phyloP scores from a whole-genome alignment of 2,888 invertebrate genomes.

The Diarsia brunnea region DNA sequence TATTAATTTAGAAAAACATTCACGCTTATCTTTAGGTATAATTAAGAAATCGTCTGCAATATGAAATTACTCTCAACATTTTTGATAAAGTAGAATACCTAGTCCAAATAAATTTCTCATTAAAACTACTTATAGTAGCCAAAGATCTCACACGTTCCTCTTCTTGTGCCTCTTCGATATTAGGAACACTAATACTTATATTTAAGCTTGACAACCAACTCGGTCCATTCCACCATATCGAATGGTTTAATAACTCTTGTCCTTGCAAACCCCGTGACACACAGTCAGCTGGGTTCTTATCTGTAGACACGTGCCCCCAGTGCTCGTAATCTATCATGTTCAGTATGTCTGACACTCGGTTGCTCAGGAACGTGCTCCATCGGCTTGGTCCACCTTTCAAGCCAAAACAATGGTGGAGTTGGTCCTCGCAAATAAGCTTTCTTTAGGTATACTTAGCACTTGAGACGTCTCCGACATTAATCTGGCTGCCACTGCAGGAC shows the following conservation, averaged over 20 bases:
- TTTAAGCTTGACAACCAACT: slow-evolving; percentile 13
- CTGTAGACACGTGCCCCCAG: slow-evolving; percentile 12
- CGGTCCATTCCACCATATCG: slow-evolving; percentile 25
- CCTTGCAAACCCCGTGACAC: slow-evolving; percentile 16
- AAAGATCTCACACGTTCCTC: slow-evolving; percentile 16
- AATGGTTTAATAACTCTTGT: slow-evolving; percentile 3
- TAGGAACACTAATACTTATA: not conserved
- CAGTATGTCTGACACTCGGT: slow-evolving; percentile 15
- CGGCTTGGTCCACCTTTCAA: slow-evolving; percentile 10
- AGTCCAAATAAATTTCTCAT: slow-evolving; percentile 24
- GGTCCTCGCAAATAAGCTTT: slow-evolving; percentile 7
- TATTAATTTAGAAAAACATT: slow-evolving; percentile 2
- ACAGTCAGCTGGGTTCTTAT: slow-evolving; percentile 18
- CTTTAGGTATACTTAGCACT: slow-evolving; percentile 1
- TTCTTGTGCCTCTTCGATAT: slow-evolving; percentile 23
- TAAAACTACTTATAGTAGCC: no score
- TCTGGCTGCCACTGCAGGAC: slow-evolving; percentile 20
- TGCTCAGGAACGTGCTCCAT: slow-evolving; percentile 23
- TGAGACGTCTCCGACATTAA: slow-evolving; percentile 9
- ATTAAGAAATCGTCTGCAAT: slow-evolving; percentile 13
- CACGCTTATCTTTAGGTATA: no score
- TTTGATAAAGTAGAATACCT: slow-evolving; percentile 28
- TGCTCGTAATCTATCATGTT: not conserved
- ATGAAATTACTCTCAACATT: slow-evolving; percentile 34
- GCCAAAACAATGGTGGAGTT: slow-evolving; percentile 13